Base-by-base conservation (phyloP, 1,140 invertebrate species). In the Papilio helenus region DNA sequence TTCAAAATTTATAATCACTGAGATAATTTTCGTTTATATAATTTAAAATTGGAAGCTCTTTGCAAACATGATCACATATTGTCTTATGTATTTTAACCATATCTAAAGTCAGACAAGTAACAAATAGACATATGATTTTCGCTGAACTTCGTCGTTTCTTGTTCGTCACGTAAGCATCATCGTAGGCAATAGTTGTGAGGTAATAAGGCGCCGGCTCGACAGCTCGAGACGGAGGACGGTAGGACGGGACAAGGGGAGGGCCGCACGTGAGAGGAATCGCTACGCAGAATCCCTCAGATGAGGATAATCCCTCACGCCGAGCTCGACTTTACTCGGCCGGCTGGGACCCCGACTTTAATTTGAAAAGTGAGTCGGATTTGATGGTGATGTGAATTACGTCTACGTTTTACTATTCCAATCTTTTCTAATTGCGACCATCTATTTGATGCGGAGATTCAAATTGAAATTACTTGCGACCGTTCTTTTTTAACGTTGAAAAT, bases 141-240 rank as follows among this genome's bases (percentile, higher is more conserved):
- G 23, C 4, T 65, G 23, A 65, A 26, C 26, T 26, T 29, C 26
- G 61, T 29, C 61, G 10, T 29, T 55, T n/a, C 51, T 65, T 29
- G 61, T 65, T 65, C 61, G n/a, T 77, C 76, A 77, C 51, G 51
- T 77, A 61, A 77, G 76, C 55, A n/a, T 5, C 79, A 74, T 86
- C 80, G 76, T 80, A 81, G 81, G 86, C 83, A 89, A 90, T 90
- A 88, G 88, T 89, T 86, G 87, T 79, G 85, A 89, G 83, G 88
- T 91, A 91, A 90, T 92, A 91, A 89, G 85, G 83, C 82, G 86
- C 83, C 84, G 87, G 81, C 82, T 85, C 84, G 89, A 89, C 89
- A 87, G 81, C 83, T 78, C 83, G 80, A 88, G 87, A 90, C 87
- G 61, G 26, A 68, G 61, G 61, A 12, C 58, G 87, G 88, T 85